Evolutionary conservation across 2,797 vertebrate genomes (phyloP).

Genomic region (Phyllotis vaccarum): DNA sequence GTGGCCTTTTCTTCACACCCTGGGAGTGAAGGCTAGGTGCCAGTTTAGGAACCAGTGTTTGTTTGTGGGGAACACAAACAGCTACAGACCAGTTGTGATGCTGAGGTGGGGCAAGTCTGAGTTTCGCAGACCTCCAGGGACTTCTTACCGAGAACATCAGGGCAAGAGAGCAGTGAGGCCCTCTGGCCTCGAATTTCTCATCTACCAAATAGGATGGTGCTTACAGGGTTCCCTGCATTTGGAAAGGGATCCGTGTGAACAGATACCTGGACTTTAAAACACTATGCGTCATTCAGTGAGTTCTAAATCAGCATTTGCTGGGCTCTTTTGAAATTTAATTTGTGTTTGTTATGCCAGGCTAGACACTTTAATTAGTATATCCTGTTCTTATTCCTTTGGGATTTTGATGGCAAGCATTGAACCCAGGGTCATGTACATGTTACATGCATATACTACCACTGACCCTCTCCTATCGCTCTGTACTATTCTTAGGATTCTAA

Average conservation of each 20-base stretch:
- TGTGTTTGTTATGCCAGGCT: background rate
- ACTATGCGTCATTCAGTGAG: background rate
- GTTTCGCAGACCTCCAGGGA: background rate
- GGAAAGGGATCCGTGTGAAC: background rate
- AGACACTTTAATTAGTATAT: background rate
- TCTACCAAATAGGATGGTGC: background rate
- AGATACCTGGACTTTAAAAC: background rate
- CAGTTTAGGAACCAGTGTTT: background rate
- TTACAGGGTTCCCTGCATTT: fast-evolving
- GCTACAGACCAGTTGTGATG: background rate
- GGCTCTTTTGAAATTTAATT: background rate
- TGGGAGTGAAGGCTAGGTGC: too few relatives aligned
- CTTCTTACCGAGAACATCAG: background rate
- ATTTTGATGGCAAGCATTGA: background rate
- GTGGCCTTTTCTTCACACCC: fast-evolving
- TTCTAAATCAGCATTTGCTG: background rate
- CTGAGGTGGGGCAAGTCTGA: background rate
- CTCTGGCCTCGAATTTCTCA: background rate
- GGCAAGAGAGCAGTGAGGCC: background rate
- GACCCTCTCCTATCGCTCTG: background rate
- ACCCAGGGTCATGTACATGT: background rate
- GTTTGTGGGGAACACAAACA: background rate
- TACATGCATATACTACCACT: background rate
- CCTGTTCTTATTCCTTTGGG: background rate
- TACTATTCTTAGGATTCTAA: background rate